Evolutionary conservation across 2,888 invertebrate genomes (phyloP).

Genomic region (Netelia fuscicornis): DNA sequence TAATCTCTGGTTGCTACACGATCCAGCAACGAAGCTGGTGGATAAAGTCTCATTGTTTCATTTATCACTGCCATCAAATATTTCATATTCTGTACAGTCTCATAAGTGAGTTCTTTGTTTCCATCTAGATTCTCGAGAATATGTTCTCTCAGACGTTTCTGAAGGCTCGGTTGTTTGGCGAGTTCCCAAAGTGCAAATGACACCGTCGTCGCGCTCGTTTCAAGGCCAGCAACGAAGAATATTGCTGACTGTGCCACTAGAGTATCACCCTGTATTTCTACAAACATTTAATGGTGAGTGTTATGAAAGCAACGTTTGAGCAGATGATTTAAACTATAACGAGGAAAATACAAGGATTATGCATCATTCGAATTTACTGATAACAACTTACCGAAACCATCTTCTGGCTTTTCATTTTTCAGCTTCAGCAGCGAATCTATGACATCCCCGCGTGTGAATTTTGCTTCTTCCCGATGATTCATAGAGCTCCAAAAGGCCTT

Average conservation of each 20-base stretch:
- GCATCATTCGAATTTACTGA: not conserved
- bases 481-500: slow-evolving; percentile 78
- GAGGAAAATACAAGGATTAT: not conserved
- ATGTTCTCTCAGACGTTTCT: slow-evolving; percentile 73
- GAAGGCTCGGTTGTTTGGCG: slow-evolving; percentile 76
- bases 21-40: slow-evolving; percentile 78
- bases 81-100: slow-evolving; percentile 76
- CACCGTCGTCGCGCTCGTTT: slow-evolving; percentile 76
- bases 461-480: slow-evolving; percentile 73
- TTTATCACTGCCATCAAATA: slow-evolving; percentile 77
- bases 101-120: slow-evolving; percentile 74
- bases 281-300: slow-evolving; percentile 12
- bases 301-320: not conserved
- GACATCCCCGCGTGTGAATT: slow-evolving; percentile 77
- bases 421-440: slow-evolving; percentile 77
- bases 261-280: slow-evolving; percentile 77
- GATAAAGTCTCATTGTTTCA: slow-evolving; percentile 78
- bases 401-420: slow-evolving; percentile 72
- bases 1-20: slow-evolving; percentile 75
- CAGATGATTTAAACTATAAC: not conserved
- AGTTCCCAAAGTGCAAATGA: slow-evolving; percentile 75
- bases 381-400: slow-evolving; percentile 73
- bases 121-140: slow-evolving; percentile 69
- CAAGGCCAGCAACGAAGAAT: slow-evolving; percentile 79
- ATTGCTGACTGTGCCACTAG: slow-evolving; percentile 78